Evolutionary conservation across 2,888 invertebrate genomes (phyloP), one percentile per base, ranked within the genome.

Genomic region (Sericinus montela): DNA sequence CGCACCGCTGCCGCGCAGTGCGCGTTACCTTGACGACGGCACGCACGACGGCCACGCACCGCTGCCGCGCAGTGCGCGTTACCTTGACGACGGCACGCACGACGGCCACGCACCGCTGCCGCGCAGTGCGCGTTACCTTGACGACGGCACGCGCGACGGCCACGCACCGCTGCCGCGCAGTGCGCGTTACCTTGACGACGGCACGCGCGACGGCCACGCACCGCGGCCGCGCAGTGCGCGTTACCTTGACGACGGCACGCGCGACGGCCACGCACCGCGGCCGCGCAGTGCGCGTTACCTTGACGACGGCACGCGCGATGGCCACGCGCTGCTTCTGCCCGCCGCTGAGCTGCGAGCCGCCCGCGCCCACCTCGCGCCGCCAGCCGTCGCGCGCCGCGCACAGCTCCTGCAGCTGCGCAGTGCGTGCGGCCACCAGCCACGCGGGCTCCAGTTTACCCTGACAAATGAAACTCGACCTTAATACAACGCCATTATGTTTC

Each of bases 301-400:
- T 97, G 41, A 97, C 93, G 29, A 98, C 91, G 10, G 98, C 98
- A 57, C 98, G 87, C 0, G 98, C 98, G 63, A 98, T 97, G 23
- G 98, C 98, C 19, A 98, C 94, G 59, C 98, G 90, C 72, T 98
- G 98, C 64, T 96, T 95, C 80, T 98, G 98, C 0, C 98, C 98
- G 28, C 98, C 98, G 65, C 97, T 97, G 37, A 98, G 89, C 86
- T 97, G 93, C 7, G 95, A 90, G 1, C 98, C 98, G 45, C 97
- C 87, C 72, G 98, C 98, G 0, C 98, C 98, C 8, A 98, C 97
- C 45, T 94, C 55, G 3, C 98, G 95, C 50, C 95, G 91, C 63
- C 97, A 93, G 1, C 95, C 94, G 2, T 94, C 84, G 82, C 82
- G 45, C 79, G 78, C 9, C 92, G 95, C 76, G 0, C 95, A 93